Evolutionary conservation across 2,797 vertebrate genomes (phyloP), one percentile per base, ranked within the genome.

Genomic region (Anguilla megastoma): DNA sequence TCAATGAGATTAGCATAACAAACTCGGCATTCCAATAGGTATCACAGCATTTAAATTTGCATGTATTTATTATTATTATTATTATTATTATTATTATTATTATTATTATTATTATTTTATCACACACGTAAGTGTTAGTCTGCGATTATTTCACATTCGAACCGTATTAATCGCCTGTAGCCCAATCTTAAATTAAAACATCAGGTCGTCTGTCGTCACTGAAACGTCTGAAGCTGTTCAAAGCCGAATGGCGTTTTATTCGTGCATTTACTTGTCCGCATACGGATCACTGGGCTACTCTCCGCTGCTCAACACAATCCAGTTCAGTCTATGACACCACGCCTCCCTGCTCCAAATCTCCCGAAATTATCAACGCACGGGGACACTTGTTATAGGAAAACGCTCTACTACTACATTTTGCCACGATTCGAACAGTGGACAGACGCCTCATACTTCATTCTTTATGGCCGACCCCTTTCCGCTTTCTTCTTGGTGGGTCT

Each of bases 401-500:
- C 79, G 36, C 58, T 33, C 27, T 56, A 14, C 24, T 79, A 6
- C 79, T n/a, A 27, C 58, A 66, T 21, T 9, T 36, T 18, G 54
- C 16, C 21, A 41, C 21, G 56, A 52, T 69, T 41, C 10, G 41
- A 45, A 86, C 30, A 54, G 3, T 36, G 56, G 10, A 80, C 12
- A 30, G 21, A 45, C 52, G 12, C 33, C 41, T 69, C 41, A 30
- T 58, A 18, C 50, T 66, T 82, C 58, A 58, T 83, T 56, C 58
- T 10, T 83, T 27, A 89, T 50, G 88, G 89, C 6, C 89, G 9
- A 48, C 48, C 76, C 41, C 69, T 74, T 24, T 82, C 58, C 52
- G 79, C 58, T 27, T 50, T 86, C 89, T 88, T 71, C 83, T 66
- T 30, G 94, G 94, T 95, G 94, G 41, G 93, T 93, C 93, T 90